These are phyloP conservation scores for Tolypeutes matacus DNA, from an alignment of 2,797 vertebrate genomes.

Conservation along the genomic window DNA sequence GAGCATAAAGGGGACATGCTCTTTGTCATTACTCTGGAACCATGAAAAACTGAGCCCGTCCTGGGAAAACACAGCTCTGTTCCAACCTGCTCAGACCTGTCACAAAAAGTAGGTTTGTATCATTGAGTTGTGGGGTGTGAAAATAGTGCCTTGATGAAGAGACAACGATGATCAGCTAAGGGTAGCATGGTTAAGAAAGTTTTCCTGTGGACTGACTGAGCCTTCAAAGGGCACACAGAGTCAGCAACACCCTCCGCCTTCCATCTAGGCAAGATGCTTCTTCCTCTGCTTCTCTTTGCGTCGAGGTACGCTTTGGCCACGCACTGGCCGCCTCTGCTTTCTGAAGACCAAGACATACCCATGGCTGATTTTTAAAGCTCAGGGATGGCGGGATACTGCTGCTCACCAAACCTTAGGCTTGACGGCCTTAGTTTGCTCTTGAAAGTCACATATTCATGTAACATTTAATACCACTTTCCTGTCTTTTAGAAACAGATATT, in stretches of 20 bases:
- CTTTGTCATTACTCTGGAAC: neutral
- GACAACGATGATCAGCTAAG: neutral
- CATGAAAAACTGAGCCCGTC: neutral
- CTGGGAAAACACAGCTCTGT: neutral
- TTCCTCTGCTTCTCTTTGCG: neutral
- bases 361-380: neutral
- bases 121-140: neutral
- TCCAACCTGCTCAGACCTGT: neutral
- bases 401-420: neutral
- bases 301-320: neutral
- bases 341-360: neutral
- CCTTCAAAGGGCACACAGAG: neutral
- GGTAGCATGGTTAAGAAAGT: neutral
- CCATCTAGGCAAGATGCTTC: fast-evolving
- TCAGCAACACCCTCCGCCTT: neutral
- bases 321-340: neutral
- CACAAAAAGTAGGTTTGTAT: neutral
- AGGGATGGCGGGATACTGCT: neutral
- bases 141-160: neutral
- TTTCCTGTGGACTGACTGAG: neutral
- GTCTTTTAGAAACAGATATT: neutral
- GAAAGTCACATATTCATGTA: neutral
- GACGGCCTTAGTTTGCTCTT: neutral
- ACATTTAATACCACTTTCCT: neutral
- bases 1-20: too few relatives aligned